phyloP scores from a whole-genome alignment of 2,888 invertebrate genomes.

The Platycheirus albimanus region DNA sequence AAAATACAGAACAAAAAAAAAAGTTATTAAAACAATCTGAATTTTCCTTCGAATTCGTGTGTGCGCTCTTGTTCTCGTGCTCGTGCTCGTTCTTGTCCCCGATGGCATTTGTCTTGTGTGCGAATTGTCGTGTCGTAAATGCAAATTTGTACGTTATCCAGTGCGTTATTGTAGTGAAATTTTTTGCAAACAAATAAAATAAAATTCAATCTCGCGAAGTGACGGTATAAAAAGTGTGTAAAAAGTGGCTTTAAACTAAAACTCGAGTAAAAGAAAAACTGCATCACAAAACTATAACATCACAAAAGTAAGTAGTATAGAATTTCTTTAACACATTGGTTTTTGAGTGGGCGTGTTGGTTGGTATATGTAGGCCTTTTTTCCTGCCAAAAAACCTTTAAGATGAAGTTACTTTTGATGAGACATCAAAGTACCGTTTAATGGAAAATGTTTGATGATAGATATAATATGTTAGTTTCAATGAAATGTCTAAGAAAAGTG shows the following conservation, averaged over 20 bases:
- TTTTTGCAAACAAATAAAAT: constrained; percentile 7
- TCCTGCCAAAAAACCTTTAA: background rate
- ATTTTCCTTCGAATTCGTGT: constrained; percentile 66
- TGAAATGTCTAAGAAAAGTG: constrained; percentile 21
- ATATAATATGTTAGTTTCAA: background rate
- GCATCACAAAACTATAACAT: constrained; percentile 14
- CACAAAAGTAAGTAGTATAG: constrained; percentile 40
- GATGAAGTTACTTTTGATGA: background rate
- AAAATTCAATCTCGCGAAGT: constrained; percentile 32
- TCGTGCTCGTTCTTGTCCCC: constrained; percentile 53
- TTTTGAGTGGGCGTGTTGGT: constrained; percentile 60
- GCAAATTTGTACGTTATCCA: constrained; percentile 60
- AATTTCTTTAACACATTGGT: constrained; percentile 14
- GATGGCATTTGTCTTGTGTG: constrained; percentile 61
- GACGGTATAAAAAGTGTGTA: constrained; percentile 34
- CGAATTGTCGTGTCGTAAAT: constrained; percentile 62
- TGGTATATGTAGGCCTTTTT: background rate
- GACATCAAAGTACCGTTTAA: constrained; percentile 1
- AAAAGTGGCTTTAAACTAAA: constrained; percentile 33
- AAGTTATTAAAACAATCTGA: constrained; percentile 52
- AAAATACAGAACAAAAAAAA: constrained; percentile 25
- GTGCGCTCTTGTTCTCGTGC: constrained; percentile 62
- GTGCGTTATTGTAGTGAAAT: constrained; percentile 37
- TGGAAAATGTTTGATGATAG: background rate
- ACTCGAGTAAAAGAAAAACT: constrained; percentile 3